Evolutionary conservation across 1,140 invertebrate genomes (phyloP).

Genomic region (Augochlora pura): DNA sequence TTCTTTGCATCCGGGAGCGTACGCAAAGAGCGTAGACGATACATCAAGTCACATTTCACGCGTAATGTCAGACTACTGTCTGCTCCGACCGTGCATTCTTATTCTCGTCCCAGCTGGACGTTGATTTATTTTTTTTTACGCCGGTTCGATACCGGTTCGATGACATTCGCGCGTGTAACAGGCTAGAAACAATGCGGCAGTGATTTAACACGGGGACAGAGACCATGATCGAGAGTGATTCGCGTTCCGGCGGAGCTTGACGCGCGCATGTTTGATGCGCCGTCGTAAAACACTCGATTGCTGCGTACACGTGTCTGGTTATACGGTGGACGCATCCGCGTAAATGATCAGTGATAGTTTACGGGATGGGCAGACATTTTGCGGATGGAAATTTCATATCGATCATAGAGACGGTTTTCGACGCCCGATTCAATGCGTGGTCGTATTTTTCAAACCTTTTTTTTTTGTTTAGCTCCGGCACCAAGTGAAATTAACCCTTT

Average conservation of each 20-base stretch:
- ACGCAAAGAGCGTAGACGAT: neutral
- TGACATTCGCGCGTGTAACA: slow-evolving; percentile 1
- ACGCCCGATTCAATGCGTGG: slow-evolving; percentile 44
- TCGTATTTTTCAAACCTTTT: slow-evolving; percentile 11
- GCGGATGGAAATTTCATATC: slow-evolving; percentile 57
- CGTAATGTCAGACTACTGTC: slow-evolving; percentile 21
- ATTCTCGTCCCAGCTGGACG: slow-evolving; percentile 12
- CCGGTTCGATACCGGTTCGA: slow-evolving; percentile 26
- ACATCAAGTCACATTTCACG: neutral
- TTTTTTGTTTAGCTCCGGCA: neutral
- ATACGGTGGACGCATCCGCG: slow-evolving; percentile 43
- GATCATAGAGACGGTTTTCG: slow-evolving; percentile 55
- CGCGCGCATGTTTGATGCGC: slow-evolving; percentile 55
- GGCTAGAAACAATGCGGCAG: slow-evolving; percentile 38
- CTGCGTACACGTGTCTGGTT: slow-evolving; percentile 59
- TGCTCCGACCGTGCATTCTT: slow-evolving; percentile 30
- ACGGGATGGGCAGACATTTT: slow-evolving; percentile 54
- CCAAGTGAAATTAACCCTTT: neutral
- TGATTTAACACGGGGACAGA: slow-evolving; percentile 54
- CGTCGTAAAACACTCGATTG: slow-evolving; percentile 63
- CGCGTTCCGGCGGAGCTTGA: slow-evolving; percentile 50
- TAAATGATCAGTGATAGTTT: slow-evolving; percentile 61
- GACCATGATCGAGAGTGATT: slow-evolving; percentile 59
- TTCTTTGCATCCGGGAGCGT: too few species aligned
- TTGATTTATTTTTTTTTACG: slow-evolving; percentile 39